These are phyloP conservation scores for Cerceris ruficornis DNA, from an alignment of 2,888 invertebrate species.

Conservation along the genomic window DNA sequence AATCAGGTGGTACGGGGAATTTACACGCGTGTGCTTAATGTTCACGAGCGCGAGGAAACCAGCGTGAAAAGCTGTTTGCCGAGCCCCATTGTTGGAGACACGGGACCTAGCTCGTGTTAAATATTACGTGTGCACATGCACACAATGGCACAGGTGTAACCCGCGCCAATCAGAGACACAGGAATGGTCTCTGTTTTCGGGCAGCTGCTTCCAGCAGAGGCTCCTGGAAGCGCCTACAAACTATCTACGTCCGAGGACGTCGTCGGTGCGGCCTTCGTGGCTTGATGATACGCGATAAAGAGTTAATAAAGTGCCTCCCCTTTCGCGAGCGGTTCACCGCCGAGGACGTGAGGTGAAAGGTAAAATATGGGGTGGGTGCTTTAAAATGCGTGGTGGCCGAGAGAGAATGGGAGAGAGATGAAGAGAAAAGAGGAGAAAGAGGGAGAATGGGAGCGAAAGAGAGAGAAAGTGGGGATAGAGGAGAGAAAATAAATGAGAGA, in stretches of 20 bases:
- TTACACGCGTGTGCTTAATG: conserved; percentile 66
- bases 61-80: conserved; percentile 66
- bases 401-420: background rate
- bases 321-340: background rate
- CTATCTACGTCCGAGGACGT: too few relatives aligned
- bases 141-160: conserved; percentile 56
- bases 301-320: conserved; percentile 6
- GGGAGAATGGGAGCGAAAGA: too few relatives aligned
- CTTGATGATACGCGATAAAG: background rate
- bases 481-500: too few relatives aligned
- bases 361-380: background rate
- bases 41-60: conserved; percentile 58
- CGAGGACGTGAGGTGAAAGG: background rate
- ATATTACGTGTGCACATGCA: conserved; percentile 58
- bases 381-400: background rate
- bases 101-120: conserved; percentile 53
- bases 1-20: conserved; percentile 64
- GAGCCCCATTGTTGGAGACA: conserved; percentile 59
- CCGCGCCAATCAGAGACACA: conserved; percentile 50
- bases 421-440: too few relatives aligned
- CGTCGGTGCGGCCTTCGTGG: background rate
- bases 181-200: conserved; percentile 42
- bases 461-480: too few relatives aligned
- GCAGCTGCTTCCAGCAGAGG: conserved; percentile 40
- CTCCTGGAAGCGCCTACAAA: background rate